Percentiles rank a stretch among this genome's conserved stretches.
Conservation (phyloP, 2,888 invertebrate genomes). For the Stegana nigrithorax region DNA sequence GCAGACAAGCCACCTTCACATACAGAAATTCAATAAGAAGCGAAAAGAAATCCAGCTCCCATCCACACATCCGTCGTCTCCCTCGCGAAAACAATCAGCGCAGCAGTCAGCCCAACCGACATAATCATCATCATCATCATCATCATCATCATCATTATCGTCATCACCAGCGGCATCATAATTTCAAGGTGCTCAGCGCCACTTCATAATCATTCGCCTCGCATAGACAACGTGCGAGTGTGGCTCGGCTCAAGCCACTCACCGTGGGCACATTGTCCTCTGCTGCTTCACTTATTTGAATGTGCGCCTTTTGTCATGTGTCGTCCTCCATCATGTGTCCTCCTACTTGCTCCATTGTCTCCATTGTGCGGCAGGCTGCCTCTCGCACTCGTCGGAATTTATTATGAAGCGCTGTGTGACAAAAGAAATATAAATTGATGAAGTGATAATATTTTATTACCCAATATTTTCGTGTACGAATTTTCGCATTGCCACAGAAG, state of each 20-base stretch:
- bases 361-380: too few species aligned
- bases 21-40: slow-evolving; percentile 54
- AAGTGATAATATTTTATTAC: slow-evolving; percentile 19
- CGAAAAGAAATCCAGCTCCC: background rate
- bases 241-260: background rate
- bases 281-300: background rate
- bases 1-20: too few species aligned
- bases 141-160: slow-evolving; percentile 14
- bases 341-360: too few species aligned
- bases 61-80: too few species aligned
- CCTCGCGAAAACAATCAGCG: too few species aligned
- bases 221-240: background rate
- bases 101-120: background rate
- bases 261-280: too few species aligned
- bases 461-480: slow-evolving; percentile 7
- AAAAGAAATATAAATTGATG: slow-evolving; percentile 19
- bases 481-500: too few species aligned
- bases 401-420: background rate
- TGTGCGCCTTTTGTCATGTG: background rate
- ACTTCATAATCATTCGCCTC: background rate
- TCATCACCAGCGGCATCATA: slow-evolving; percentile 7
- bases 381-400: background rate
- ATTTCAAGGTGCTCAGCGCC: background rate
- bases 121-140: slow-evolving; percentile 16
- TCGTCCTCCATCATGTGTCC: too few species aligned